A percentile compares a stretch with the other conserved stretches of the same genome.
phyloP scores from a whole-genome alignment of 2,113 vertebrate species.

The Nothocercus julius region DNA sequence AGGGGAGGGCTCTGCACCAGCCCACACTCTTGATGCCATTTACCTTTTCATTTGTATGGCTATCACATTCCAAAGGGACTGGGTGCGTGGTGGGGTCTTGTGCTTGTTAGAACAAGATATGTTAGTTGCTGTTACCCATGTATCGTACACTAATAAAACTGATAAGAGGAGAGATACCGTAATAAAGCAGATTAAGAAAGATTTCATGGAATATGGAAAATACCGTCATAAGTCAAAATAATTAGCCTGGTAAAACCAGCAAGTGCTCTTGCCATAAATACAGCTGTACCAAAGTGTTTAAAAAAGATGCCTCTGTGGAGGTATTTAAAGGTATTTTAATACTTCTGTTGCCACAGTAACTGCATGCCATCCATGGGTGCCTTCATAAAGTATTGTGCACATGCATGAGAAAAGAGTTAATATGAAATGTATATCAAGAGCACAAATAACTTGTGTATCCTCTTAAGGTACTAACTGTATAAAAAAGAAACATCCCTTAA shows the following conservation, averaged over 20 bases:
- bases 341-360: neutral
- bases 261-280: conserved; percentile 8
- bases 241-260: conserved; percentile 12
- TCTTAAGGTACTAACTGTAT: neutral
- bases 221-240: neutral
- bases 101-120: neutral
- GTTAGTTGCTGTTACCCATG: neutral
- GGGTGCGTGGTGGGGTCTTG: neutral
- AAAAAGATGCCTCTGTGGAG: neutral
- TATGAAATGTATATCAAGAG: neutral
- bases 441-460: neutral
- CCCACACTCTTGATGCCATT: neutral
- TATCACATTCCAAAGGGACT: neutral
- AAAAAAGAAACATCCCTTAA: neutral
- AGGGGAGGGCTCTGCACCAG: neutral
- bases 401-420: neutral
- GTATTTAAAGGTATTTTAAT: conserved; percentile 23
- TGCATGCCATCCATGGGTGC: neutral
- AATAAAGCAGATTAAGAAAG: neutral
- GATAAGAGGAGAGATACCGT: neutral
- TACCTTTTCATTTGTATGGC: neutral
- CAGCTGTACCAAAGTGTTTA: neutral
- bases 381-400: neutral
- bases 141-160: neutral
- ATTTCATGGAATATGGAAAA: neutral